Percentiles rank a stretch among this genome's conserved stretches.
Conservation (phyloP, 2,113 vertebrate species). For the Procavia capensis region DNA sequence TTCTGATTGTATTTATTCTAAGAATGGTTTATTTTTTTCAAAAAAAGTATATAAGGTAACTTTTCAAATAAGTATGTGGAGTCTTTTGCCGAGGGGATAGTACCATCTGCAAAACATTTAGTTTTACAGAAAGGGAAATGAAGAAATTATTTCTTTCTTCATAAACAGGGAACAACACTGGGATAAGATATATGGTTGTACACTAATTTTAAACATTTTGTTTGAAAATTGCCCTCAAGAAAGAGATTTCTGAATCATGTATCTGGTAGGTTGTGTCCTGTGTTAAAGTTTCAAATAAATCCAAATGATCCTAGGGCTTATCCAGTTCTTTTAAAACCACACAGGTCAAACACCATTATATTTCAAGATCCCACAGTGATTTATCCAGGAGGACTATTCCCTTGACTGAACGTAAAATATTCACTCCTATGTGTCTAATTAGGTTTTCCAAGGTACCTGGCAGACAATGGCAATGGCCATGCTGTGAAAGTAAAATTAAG, state of each 20-base stretch:
- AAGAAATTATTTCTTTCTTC: constrained; percentile 33
- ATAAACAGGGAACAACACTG: constrained; percentile 13
- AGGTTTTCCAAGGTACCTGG: constrained; percentile 18
- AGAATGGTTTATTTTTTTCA: background rate
- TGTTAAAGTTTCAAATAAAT: constrained; percentile 61
- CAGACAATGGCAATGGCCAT: constrained; percentile 46
- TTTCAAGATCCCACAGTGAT: constrained; percentile 46
- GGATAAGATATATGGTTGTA: background rate
- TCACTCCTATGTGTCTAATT: constrained; percentile 65
- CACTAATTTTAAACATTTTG: constrained; percentile 54
- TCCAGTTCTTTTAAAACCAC: constrained; percentile 52
- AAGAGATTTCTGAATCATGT: constrained; percentile 25
- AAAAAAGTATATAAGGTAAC: background rate
- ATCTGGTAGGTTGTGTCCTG: constrained; percentile 11
- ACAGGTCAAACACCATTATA: constrained; percentile 54
- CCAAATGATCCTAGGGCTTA: background rate
- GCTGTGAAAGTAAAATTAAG: constrained; percentile 60
- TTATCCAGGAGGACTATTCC: constrained; percentile 59
- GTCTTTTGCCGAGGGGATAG: background rate
- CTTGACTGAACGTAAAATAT: constrained; percentile 58
- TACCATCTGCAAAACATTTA: constrained; percentile 29
- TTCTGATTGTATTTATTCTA: background rate
- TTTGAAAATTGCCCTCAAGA: constrained; percentile 57
- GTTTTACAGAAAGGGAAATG: background rate
- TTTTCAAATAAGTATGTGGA: constrained; percentile 15